Percentiles rank a stretch among this genome's conserved stretches.
These are phyloP conservation scores for Drosophila affinis DNA, from an alignment of 2,888 invertebrate species.

Conservation along the genomic window DNA sequence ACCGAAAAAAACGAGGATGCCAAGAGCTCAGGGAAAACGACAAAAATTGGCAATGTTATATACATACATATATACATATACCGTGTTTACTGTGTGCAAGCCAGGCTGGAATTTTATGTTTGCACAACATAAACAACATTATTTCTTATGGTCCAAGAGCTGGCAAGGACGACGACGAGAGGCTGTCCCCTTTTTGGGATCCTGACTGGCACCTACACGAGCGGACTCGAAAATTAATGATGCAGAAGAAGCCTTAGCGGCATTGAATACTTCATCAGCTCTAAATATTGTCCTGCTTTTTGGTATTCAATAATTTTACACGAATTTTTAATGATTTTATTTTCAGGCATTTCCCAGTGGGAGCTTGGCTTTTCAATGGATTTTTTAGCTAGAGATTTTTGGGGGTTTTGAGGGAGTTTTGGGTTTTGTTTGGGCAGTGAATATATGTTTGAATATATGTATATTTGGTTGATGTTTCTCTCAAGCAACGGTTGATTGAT, in stretches of 20 bases:
- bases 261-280: slow-evolving; percentile 16
- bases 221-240: slow-evolving; percentile 70
- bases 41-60: slow-evolving; percentile 66
- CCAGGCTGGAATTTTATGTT: slow-evolving; percentile 65
- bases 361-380: not conserved
- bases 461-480: too few species aligned
- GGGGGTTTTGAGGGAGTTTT: not conserved
- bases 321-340: slow-evolving; percentile 3
- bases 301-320: slow-evolving; percentile 1
- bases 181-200: slow-evolving; percentile 6
- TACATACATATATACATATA: slow-evolving; percentile 11
- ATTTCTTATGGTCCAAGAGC: slow-evolving; percentile 69
- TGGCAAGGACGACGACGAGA: too few species aligned
- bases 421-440: too few species aligned
- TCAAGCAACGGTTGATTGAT: not conserved
- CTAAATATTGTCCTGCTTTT: not conserved
- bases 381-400: not conserved
- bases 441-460: too few species aligned
- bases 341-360: not conserved
- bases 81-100: slow-evolving; percentile 8
- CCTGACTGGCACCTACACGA: slow-evolving; percentile 54
- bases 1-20: slow-evolving; percentile 11
- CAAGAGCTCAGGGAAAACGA: slow-evolving; percentile 56
- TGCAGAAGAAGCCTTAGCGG: slow-evolving; percentile 62
- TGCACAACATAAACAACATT: slow-evolving; percentile 79